A percentile compares a stretch with the other conserved stretches of the same genome.
Conservation (phyloP, 2,888 invertebrate genomes). For the Pseudolycoriella hygida region DNA sequence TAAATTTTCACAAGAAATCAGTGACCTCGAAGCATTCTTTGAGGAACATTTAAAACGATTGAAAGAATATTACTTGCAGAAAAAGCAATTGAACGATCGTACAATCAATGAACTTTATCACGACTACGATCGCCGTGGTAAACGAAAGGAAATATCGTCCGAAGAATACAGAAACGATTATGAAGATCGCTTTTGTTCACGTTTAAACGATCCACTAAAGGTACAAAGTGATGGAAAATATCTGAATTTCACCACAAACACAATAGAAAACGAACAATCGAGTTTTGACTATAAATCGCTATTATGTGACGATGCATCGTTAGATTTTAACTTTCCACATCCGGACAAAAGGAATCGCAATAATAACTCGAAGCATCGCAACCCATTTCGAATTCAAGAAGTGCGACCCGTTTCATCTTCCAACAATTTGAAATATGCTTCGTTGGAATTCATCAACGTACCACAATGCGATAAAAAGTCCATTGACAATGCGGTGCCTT, state of each 20-base stretch:
- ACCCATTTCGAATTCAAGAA: slow-evolving; percentile 14
- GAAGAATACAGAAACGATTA: background rate
- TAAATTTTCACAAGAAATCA: slow-evolving; percentile 14
- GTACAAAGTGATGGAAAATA: background rate
- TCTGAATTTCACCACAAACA: background rate
- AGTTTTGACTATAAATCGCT: background rate
- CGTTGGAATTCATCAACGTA: slow-evolving; percentile 8
- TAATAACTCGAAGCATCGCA: slow-evolving; percentile 12
- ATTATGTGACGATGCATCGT: background rate
- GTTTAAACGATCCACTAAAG: background rate
- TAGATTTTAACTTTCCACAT: slow-evolving; percentile 13
- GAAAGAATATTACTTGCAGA: slow-evolving; percentile 16
- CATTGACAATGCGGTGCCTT: slow-evolving; percentile 7
- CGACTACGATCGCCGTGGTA: slow-evolving; percentile 7
- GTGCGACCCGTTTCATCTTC: slow-evolving; percentile 13
- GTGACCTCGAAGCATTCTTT: slow-evolving; percentile 16
- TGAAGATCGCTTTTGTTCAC: background rate
- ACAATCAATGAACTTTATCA: slow-evolving; percentile 14
- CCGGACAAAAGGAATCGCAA: slow-evolving; percentile 14
- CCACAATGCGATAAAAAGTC: slow-evolving; percentile 6
- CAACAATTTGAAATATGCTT: slow-evolving; percentile 12
- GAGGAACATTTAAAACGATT: slow-evolving; percentile 16
- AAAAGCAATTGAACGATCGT: slow-evolving; percentile 15
- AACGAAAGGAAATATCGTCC: background rate
- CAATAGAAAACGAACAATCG: background rate